Evolutionary conservation across 2,797 vertebrate species (phyloP).

Genomic region (Falco rusticolus): DNA sequence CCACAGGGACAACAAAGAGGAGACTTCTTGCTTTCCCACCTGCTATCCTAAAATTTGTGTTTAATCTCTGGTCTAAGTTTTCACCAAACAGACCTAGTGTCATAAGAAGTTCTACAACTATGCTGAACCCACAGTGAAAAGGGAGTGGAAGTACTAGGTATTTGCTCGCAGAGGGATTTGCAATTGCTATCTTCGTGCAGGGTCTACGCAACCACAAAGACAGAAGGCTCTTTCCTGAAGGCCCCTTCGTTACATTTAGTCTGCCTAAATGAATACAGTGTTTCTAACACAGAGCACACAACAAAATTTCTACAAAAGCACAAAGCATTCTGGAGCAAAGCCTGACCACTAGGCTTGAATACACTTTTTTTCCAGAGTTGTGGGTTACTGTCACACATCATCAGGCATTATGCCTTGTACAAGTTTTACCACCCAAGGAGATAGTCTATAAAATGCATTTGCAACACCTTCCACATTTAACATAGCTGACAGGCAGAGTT

Average conservation of each 20-base stretch:
- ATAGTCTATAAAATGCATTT: neutral
- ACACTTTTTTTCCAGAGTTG: neutral
- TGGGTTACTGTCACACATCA: neutral
- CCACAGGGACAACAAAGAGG: neutral
- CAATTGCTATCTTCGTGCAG: neutral
- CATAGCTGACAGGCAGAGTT: conserved; percentile 18
- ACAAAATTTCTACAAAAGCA: neutral
- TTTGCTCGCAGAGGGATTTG: neutral
- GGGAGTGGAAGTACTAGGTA: neutral
- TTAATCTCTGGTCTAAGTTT: neutral
- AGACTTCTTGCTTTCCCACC: neutral
- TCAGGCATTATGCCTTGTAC: neutral
- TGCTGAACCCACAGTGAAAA: neutral
- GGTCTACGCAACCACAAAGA: neutral
- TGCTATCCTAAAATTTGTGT: neutral
- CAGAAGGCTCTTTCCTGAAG: neutral
- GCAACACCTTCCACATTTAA: conserved; percentile 1
- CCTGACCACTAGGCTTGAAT: neutral
- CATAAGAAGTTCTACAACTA: neutral
- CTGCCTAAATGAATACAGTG: neutral
- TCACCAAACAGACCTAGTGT: neutral
- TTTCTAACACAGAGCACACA: neutral
- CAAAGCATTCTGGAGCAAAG: neutral
- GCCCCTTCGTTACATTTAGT: neutral
- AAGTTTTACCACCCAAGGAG: neutral